A percentile compares a stretch with the other conserved stretches of the same genome.
phyloP scores from a whole-genome alignment of 2,888 invertebrate species.

The Apeira syringaria region DNA sequence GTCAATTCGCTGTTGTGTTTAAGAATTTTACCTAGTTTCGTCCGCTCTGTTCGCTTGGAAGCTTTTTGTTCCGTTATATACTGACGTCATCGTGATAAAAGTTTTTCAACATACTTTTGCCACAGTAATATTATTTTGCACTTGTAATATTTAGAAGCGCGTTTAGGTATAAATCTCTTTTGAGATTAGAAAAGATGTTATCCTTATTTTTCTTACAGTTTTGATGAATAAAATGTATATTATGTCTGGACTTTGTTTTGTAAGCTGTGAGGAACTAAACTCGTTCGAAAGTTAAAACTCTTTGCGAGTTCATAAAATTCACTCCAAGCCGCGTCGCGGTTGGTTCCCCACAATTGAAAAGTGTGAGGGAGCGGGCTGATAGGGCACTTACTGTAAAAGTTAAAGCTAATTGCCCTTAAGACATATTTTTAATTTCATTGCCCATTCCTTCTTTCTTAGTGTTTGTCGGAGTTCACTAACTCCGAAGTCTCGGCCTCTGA shows the following conservation, averaged over 20 bases:
- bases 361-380: constrained; percentile 70
- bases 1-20: constrained; percentile 68
- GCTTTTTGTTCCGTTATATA: constrained; percentile 30
- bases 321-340: constrained; percentile 66
- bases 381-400: constrained; percentile 83
- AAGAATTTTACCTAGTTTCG: constrained; percentile 64
- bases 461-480: constrained; percentile 74
- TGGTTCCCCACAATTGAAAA: constrained; percentile 80
- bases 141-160: background rate
- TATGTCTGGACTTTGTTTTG: too few species aligned
- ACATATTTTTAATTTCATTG: constrained; percentile 85
- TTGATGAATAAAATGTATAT: too few species aligned
- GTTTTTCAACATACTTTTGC: constrained; percentile 1
- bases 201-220: too few species aligned
- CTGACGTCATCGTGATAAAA: constrained; percentile 26
- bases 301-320: constrained; percentile 79
- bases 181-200: background rate
- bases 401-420: constrained; percentile 85
- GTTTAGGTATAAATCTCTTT: background rate
- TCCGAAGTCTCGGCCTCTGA: constrained; percentile 44
- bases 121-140: too few species aligned
- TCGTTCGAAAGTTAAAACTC: constrained; percentile 67
- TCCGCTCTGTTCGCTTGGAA: constrained; percentile 35
- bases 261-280: constrained; percentile 51
- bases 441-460: constrained; percentile 78